Evolutionary conservation across 2,888 invertebrate genomes (phyloP).

Genomic region (Mallateleia sp.): DNA sequence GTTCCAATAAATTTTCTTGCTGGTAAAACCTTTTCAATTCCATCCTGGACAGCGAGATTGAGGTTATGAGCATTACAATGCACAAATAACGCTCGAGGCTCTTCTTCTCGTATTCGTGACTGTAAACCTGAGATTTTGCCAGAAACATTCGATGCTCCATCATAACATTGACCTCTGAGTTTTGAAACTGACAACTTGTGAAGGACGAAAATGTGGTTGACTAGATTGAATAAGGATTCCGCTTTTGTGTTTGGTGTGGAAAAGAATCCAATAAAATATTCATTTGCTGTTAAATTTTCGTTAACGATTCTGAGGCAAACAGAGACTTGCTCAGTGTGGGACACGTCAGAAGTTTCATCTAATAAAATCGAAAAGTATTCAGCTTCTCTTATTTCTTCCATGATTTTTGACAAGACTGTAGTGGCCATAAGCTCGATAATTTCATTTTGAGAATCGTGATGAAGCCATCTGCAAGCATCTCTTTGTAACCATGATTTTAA

Average conservation of each 20-base stretch:
- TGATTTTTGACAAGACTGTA: conserved; percentile 40
- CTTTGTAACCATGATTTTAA: conserved; percentile 68
- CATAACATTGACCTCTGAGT: conserved; percentile 80
- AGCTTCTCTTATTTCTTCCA: conserved; percentile 15
- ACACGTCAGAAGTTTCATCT: conserved; percentile 62
- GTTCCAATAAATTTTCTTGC: conserved; percentile 17
- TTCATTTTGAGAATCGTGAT: conserved; percentile 67
- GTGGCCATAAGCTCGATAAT: conserved; percentile 58
- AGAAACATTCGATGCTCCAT: conserved; percentile 79
- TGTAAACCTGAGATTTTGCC: conserved; percentile 78
- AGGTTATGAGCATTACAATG: conserved; percentile 11
- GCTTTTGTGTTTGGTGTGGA: conserved; percentile 59
- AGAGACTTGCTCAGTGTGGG: conserved; percentile 64
- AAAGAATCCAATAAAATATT: conserved; percentile 73
- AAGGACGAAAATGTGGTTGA: conserved; percentile 40
- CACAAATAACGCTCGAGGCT: conserved; percentile 75
- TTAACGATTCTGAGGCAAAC: conserved; percentile 54
- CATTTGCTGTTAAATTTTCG: conserved; percentile 47
- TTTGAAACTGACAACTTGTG: conserved; percentile 4
- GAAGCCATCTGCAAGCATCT: conserved; percentile 64
- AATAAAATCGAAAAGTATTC: background rate
- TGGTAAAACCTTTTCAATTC: background rate
- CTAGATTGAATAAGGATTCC: conserved; percentile 50
- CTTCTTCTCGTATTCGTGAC: conserved; percentile 75
- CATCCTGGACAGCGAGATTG: conserved; percentile 12